These are phyloP conservation scores for Agonopterix heracliana DNA, from an alignment of 2,888 invertebrate genomes.

Conservation along the genomic window DNA sequence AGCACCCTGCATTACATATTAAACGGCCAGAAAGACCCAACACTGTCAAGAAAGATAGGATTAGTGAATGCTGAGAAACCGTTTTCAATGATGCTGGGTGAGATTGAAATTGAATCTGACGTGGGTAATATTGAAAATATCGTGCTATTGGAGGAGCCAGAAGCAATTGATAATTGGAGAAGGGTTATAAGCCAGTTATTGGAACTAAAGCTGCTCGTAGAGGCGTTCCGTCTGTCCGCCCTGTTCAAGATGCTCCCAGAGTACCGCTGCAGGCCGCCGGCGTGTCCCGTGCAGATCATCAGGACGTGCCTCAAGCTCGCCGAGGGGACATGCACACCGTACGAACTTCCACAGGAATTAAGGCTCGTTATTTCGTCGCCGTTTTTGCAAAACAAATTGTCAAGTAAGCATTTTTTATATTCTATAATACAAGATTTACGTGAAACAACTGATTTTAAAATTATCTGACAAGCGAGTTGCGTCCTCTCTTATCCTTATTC, in stretches of 20 bases:
- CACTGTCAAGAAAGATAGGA: slow-evolving; percentile 43
- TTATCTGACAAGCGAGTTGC: no score
- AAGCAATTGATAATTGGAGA: slow-evolving; percentile 59
- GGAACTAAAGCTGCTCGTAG: slow-evolving; percentile 73
- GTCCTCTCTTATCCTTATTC: not conserved
- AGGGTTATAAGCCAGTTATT: slow-evolving; percentile 71
- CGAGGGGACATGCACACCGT: slow-evolving; percentile 78
- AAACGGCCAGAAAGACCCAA: slow-evolving; percentile 52
- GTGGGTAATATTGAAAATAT: slow-evolving; percentile 60
- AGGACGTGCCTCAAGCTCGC: slow-evolving; percentile 79
- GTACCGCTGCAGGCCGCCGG: slow-evolving; percentile 45
- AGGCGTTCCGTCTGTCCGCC: slow-evolving; percentile 76
- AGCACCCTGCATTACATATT: slow-evolving; percentile 54
- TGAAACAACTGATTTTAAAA: not conserved
- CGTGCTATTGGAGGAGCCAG: slow-evolving; percentile 50
- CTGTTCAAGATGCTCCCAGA: slow-evolving; percentile 69
- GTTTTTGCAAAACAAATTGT: slow-evolving; percentile 47
- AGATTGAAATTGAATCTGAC: slow-evolving; percentile 65
- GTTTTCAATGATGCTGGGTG: slow-evolving; percentile 51
- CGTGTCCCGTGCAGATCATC: slow-evolving; percentile 73
- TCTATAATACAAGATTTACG: not conserved
- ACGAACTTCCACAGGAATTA: slow-evolving; percentile 80
- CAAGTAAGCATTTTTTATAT: slow-evolving; percentile 36
- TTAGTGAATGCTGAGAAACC: slow-evolving; percentile 43
- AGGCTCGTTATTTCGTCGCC: slow-evolving; percentile 72